Conservation (phyloP, 2,113 vertebrate species). For the Fulmarus glacialis region DNA sequence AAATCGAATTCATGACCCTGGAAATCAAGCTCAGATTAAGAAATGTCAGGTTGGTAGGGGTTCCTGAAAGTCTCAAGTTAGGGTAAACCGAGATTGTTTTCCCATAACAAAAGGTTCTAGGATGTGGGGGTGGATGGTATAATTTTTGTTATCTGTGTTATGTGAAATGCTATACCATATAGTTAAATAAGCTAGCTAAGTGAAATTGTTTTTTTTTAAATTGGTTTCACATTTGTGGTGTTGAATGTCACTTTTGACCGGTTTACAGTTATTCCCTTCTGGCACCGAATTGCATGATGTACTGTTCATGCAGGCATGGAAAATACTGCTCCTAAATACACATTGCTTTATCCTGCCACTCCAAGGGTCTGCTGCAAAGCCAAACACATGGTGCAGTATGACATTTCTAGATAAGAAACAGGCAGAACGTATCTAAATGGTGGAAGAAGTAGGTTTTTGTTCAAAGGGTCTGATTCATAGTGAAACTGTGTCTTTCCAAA, state of each 20-base stretch:
- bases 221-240: neutral
- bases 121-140: conserved; percentile 32
- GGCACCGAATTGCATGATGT: neutral
- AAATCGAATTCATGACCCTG: conserved; percentile 79
- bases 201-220: neutral
- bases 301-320: neutral
- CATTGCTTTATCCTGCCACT: neutral
- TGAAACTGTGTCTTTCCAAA: neutral
- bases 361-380: neutral
- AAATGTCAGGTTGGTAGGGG: conserved; percentile 80
- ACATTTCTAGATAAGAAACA: neutral
- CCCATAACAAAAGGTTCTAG: neutral
- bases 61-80: conserved; percentile 33
- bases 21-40: conserved; percentile 75
- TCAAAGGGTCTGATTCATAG: neutral
- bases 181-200: neutral
- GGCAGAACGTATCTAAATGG: neutral
- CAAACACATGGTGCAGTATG: neutral
- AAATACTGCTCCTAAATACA: neutral
- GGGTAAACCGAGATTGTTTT: conserved; percentile 13
- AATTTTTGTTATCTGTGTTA: neutral
- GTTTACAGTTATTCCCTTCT: neutral
- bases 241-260: neutral
- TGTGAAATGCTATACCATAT: neutral
- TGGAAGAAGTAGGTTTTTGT: neutral